phyloP scores from a whole-genome alignment of 2,113 vertebrate genomes.

The Mirza zaza region DNA sequence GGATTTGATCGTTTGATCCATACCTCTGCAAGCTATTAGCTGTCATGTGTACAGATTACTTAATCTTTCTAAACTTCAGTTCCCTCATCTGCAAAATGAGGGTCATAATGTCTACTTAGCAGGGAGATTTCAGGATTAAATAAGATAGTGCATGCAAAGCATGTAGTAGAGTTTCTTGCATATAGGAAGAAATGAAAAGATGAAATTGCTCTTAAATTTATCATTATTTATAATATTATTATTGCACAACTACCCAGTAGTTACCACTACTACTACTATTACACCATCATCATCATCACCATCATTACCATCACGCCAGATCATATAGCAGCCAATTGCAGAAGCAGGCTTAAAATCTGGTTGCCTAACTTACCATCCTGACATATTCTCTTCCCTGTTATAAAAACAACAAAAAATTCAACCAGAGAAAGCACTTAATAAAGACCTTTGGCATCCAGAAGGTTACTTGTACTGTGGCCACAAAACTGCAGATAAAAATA shows the following conservation, averaged over 20 bases:
- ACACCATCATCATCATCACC: background rate
- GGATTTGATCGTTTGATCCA: background rate
- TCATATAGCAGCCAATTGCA: background rate
- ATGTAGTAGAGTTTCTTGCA: background rate
- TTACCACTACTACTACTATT: background rate
- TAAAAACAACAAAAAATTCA: background rate
- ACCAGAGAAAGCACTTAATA: background rate
- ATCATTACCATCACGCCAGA: background rate
- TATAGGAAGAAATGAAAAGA: background rate
- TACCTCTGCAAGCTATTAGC: background rate
- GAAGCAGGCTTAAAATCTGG: background rate
- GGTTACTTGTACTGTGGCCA: background rate
- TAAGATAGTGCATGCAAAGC: background rate
- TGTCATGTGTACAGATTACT: background rate
- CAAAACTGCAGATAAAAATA: background rate
- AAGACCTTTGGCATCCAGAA: background rate
- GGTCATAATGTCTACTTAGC: background rate
- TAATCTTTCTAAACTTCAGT: background rate
- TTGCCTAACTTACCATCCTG: background rate
- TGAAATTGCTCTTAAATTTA: background rate
- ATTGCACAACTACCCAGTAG: background rate
- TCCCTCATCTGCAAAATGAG: background rate
- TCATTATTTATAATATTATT: background rate
- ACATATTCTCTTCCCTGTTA: background rate
- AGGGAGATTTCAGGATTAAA: background rate